Percentiles rank a stretch among this genome's conserved stretches.
Conservation (phyloP, 2,797 vertebrate genomes). For the Coregonus ussuriensis region DNA sequence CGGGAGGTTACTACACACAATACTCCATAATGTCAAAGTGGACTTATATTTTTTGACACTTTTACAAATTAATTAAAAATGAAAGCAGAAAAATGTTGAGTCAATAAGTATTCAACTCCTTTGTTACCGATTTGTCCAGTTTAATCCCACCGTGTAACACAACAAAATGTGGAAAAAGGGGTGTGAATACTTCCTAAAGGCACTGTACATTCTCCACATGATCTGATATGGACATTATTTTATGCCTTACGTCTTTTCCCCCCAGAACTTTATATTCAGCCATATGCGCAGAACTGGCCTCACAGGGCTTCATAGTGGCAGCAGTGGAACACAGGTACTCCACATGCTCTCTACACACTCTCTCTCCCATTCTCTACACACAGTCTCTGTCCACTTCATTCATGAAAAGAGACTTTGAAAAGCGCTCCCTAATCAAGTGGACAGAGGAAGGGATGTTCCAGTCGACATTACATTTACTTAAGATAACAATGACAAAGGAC, state of each 20-base stretch:
- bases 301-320: constrained; percentile 91
- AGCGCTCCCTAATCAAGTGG: neutral
- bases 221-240: neutral
- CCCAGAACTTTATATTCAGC: constrained; percentile 93
- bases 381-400: neutral
- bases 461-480: constrained; percentile 16
- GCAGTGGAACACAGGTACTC: constrained; percentile 92
- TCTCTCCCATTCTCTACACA: neutral
- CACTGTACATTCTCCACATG: neutral
- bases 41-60: no score
- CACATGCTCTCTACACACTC: neutral
- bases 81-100: no score
- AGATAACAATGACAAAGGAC: constrained; percentile 43
- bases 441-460: constrained; percentile 15
- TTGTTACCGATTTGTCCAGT: no score
- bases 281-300: constrained; percentile 90
- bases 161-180: no score
- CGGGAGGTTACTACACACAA: no score
- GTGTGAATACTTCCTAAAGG: no score
- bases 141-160: no score
- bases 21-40: no score
- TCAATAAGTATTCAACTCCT: no score
- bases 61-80: no score
- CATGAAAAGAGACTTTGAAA: constrained; percentile 11
- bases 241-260: neutral